Percentiles rank a stretch among this genome's conserved stretches.
These are phyloP conservation scores for Benitochromis conjunctus DNA, from an alignment of 2,113 vertebrate genomes.

Conservation along the genomic window DNA sequence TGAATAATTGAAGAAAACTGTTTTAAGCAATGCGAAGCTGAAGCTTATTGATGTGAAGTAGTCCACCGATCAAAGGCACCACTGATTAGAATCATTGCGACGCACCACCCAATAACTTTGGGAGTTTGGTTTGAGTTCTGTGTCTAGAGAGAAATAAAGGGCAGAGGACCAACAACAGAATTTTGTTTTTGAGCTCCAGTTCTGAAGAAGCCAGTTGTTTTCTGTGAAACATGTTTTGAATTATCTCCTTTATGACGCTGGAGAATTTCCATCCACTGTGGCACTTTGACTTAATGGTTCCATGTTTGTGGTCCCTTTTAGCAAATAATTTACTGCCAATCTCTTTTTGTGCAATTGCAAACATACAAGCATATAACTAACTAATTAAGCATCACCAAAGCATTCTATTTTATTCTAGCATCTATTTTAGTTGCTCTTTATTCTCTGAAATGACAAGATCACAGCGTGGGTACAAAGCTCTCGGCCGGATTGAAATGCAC, in stretches of 20 bases:
- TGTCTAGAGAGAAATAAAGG: neutral
- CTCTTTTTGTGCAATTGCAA: neutral
- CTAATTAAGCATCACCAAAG: neutral
- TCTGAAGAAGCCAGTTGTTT: conserved; percentile 10
- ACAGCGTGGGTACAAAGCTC: neutral
- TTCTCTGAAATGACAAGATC: neutral
- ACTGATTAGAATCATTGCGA: conserved; percentile 6
- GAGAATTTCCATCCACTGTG: conserved; percentile 11
- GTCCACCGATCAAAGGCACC: conserved; percentile 12
- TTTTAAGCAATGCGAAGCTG: neutral
- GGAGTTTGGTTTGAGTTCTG: neutral
- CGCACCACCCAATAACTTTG: neutral
- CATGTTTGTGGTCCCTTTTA: neutral
- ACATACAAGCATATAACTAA: neutral
- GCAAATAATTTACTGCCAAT: neutral
- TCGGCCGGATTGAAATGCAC: neutral
- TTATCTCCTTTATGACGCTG: conserved; percentile 3
- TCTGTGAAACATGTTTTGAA: conserved; percentile 18
- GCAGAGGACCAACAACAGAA: neutral
- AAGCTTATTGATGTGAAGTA: neutral
- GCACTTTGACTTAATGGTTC: neutral
- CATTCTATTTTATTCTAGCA: conserved; percentile 3
- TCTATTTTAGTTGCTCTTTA: neutral
- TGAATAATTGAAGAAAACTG: conserved; percentile 5
- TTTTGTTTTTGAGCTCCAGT: neutral